Evolutionary conservation across 2,113 vertebrate genomes (phyloP).

Genomic region (Apistogramma diplotaenia): DNA sequence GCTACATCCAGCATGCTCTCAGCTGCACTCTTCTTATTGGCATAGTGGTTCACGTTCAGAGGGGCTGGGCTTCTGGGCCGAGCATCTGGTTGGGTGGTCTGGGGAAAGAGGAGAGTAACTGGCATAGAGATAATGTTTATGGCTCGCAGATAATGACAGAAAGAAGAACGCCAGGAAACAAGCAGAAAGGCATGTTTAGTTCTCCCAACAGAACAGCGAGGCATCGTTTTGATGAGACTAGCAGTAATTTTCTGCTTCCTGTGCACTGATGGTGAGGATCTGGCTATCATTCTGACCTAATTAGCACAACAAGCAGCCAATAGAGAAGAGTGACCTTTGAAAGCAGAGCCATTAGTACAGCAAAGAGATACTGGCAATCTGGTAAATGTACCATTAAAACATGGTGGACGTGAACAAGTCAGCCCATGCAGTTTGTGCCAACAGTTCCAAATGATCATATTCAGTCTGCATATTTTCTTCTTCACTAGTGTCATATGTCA

Average conservation of each 20-base stretch:
- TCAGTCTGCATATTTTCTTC: neutral
- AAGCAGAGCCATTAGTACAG: slow-evolving; percentile 34
- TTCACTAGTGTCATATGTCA: neutral
- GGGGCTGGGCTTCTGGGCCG: slow-evolving; percentile 49
- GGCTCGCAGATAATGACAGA: slow-evolving; percentile 1
- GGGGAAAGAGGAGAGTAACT: slow-evolving; percentile 18
- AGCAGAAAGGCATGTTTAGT: slow-evolving; percentile 11
- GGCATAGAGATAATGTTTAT: slow-evolving; percentile 26
- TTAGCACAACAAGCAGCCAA: slow-evolving; percentile 41
- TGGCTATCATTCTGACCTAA: slow-evolving; percentile 44
- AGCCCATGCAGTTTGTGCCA: neutral
- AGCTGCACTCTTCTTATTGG: slow-evolving; percentile 89
- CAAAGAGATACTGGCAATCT: neutral
- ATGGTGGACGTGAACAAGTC: neutral
- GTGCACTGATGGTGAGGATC: slow-evolving; percentile 25
- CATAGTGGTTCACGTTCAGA: slow-evolving; percentile 88
- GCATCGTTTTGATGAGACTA: slow-evolving; percentile 20
- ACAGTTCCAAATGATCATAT: neutral
- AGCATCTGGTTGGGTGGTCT: slow-evolving; percentile 31
- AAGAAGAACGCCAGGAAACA: slow-evolving; percentile 13
- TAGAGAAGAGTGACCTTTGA: slow-evolving; percentile 38
- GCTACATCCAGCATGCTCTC: slow-evolving; percentile 93
- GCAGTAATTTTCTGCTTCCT: slow-evolving; percentile 45
- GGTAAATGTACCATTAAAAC: slow-evolving; percentile 6
- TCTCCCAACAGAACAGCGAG: slow-evolving; percentile 3